Conservation (phyloP, 2,797 vertebrate genomes). For the Danio choprae region DNA sequence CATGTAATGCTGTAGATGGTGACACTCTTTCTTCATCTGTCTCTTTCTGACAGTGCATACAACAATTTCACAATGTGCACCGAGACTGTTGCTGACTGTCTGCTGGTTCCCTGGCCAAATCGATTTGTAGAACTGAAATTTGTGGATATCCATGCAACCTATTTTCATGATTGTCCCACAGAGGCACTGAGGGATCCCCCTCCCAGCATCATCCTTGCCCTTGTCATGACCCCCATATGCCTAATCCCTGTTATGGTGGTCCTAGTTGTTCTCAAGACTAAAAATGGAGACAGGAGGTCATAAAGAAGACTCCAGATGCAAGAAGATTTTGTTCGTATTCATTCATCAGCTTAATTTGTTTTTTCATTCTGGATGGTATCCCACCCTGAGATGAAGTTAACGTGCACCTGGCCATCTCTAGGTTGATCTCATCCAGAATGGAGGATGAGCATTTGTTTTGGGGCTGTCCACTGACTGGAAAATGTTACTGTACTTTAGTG, state of each 20-base stretch:
- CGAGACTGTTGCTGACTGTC: constrained; percentile 73
- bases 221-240: constrained; percentile 79
- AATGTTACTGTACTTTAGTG: constrained; percentile 21
- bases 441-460: background rate
- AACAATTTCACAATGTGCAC: constrained; percentile 75
- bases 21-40: constrained; percentile 15
- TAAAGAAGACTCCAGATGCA: constrained; percentile 51
- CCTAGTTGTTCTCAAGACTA: constrained; percentile 76
- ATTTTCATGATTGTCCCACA: constrained; percentile 74
- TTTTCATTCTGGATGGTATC: background rate
- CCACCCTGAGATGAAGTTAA: constrained; percentile 1
- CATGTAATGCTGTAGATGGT: background rate
- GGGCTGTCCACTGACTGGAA: background rate
- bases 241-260: constrained; percentile 78
- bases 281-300: constrained; percentile 77
- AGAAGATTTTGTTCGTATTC: background rate
- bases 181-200: constrained; percentile 68
- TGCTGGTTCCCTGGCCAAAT: constrained; percentile 78
- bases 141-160: constrained; percentile 71
- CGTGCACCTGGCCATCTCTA: constrained; percentile 1
- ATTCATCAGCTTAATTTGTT: background rate
- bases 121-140: constrained; percentile 71
- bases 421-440: background rate
- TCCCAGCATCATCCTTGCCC: constrained; percentile 65
- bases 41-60: constrained; percentile 70